Percentiles rank a stretch among this genome's conserved stretches.
phyloP scores from a whole-genome alignment of 2,113 vertebrate species.

The Cebidichthys violaceus region DNA sequence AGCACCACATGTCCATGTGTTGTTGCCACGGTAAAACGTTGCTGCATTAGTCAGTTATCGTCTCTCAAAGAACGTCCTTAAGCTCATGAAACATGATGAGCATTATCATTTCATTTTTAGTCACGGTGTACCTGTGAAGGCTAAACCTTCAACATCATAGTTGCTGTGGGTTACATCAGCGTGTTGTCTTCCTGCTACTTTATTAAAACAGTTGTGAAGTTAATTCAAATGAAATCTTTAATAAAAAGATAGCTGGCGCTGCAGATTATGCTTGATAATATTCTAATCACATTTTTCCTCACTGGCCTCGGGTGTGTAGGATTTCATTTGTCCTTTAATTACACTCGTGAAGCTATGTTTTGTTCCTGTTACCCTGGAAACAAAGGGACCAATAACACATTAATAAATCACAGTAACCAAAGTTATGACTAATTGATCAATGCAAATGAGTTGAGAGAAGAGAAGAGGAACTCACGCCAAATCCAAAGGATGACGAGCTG shows the following conservation, averaged over 20 bases:
- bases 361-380: conserved; percentile 75
- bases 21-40: too few relatives aligned
- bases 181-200: conserved; percentile 15
- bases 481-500: conserved; percentile 98
- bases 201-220: too few relatives aligned
- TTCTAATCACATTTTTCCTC: conserved; percentile 49
- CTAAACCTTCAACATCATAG: not conserved
- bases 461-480: conserved; percentile 92
- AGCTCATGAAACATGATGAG: not conserved
- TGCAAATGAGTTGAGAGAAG: conserved; percentile 44
- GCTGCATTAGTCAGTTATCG: not conserved
- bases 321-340: conserved; percentile 30
- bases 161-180: not conserved
- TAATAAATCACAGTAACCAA: conserved; percentile 64
- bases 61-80: not conserved
- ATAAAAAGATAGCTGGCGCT: conserved; percentile 31
- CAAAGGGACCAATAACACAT: conserved; percentile 70
- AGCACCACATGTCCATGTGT: not conserved
- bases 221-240: conserved; percentile 48
- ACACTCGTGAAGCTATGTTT: conserved; percentile 1
- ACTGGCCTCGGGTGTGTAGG: conserved; percentile 3
- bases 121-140: not conserved
- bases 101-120: not conserved
- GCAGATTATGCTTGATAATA: conserved; percentile 35
- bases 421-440: conserved; percentile 72